phyloP scores from a whole-genome alignment of 37 sponge, comb jelly and placozoan species.

The Cladorhizidae sp. region DNA sequence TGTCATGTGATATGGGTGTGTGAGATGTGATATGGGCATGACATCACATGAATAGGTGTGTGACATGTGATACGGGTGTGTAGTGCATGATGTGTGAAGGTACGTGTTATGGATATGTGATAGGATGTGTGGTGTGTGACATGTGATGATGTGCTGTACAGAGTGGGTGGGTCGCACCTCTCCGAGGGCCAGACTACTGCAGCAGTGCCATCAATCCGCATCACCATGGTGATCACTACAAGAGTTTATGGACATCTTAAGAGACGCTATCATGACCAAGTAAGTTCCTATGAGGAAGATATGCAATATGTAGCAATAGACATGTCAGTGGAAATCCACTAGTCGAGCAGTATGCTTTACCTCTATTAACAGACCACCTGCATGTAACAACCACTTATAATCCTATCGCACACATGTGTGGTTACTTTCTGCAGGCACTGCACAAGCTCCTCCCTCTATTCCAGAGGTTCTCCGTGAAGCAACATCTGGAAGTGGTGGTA shows the following conservation, averaged over 20 bases:
- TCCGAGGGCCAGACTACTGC: slow-evolving; percentile 23
- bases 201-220: slow-evolving; percentile 24
- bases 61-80: too few relatives aligned
- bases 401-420: too few relatives aligned
- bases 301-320: too few relatives aligned
- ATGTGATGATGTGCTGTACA: neutral
- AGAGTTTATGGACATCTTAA: slow-evolving; percentile 61
- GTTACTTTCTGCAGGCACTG: slow-evolving; percentile 27
- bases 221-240: slow-evolving; percentile 34
- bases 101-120: neutral
- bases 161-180: slow-evolving; percentile 3
- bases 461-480: slow-evolving; percentile 40
- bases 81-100: neutral
- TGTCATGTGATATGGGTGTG: too few relatives aligned
- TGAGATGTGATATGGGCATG: too few relatives aligned
- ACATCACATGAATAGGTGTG: too few relatives aligned
- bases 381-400: too few relatives aligned
- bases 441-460: slow-evolving; percentile 50
- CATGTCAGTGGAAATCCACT: too few relatives aligned
- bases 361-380: too few relatives aligned
- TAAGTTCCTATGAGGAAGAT: slow-evolving; percentile 15
- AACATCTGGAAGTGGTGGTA: slow-evolving; percentile 50
- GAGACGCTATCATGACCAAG: slow-evolving; percentile 69
- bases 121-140: neutral
- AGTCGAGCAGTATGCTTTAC: too few relatives aligned